Percentiles rank a stretch among this genome's conserved stretches.
Conservation (phyloP, 1,140 invertebrate species). For the Habropoda laboriosa region DNA sequence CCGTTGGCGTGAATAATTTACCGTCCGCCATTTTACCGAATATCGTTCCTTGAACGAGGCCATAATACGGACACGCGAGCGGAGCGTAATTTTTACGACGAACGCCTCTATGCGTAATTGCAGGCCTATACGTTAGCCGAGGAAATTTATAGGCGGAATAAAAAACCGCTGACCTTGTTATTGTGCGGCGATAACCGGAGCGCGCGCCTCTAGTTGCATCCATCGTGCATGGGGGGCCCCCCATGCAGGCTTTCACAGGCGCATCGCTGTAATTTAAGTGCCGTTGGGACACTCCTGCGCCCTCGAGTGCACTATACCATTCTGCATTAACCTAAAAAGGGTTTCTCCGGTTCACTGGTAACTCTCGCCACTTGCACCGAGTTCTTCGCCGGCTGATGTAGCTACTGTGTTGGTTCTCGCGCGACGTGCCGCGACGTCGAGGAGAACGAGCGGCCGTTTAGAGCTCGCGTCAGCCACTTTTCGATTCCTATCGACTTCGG, state of each 20-base stretch:
- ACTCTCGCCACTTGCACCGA: slow-evolving; percentile 54
- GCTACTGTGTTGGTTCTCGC: neutral
- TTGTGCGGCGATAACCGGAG: slow-evolving; percentile 1
- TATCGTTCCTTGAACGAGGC: neutral
- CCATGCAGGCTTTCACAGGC: slow-evolving; percentile 60
- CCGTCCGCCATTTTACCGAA: neutral
- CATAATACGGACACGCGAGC: neutral
- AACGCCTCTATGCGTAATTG: slow-evolving; percentile 39
- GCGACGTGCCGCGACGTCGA: slow-evolving; percentile 21
- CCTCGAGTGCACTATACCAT: slow-evolving; percentile 59
- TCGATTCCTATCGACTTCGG: slow-evolving; percentile 46
- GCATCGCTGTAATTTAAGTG: slow-evolving; percentile 64
- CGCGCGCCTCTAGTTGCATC: slow-evolving; percentile 11
- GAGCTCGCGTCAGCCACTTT: neutral
- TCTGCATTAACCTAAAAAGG: slow-evolving; percentile 67
- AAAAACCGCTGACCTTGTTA: slow-evolving; percentile 48
- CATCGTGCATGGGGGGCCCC: slow-evolving; percentile 44
- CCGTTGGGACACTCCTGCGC: slow-evolving; percentile 47
- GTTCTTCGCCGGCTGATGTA: slow-evolving; percentile 4
- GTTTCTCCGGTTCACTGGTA: slow-evolving; percentile 55
- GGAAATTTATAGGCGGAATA: slow-evolving; percentile 37
- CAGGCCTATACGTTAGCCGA: slow-evolving; percentile 3
- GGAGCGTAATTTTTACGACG: slow-evolving; percentile 14
- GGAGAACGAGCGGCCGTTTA: slow-evolving; percentile 17
- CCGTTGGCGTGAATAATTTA: neutral